Base-by-base conservation (phyloP, 2,797 vertebrate genomes). In the Prunella strophiata region DNA sequence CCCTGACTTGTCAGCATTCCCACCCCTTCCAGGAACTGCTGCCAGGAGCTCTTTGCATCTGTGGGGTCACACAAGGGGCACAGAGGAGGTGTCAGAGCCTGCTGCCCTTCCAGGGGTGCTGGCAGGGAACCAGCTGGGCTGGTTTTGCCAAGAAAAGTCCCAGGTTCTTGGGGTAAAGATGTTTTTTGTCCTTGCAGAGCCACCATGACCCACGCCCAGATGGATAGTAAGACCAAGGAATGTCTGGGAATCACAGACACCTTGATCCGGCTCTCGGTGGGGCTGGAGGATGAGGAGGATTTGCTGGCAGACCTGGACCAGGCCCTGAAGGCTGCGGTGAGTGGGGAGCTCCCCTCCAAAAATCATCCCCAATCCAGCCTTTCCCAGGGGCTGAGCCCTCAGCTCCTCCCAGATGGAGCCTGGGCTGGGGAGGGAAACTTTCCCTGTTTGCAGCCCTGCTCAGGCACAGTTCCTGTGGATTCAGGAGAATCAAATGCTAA, bases 131-230 rank as follows among this genome's bases (percentile, higher is more conserved):
- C 10, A 7, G 13, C 14, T 11, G 12, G 18, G 19, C 50, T 63
- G 32, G 5, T 52, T 51, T 42, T 43, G 30, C 36, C 2, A 18
- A 29, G 17, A 4, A 4, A 51, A 72, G 11, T 29, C 43, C 29
- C 48, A 8, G 12, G 4, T 63, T 80, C 23, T 73, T 34, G 8
- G 21, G 26, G 26, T 15, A 27, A 63, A 34, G 10, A 9, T 42
- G 0, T n/a, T 19, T 29, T 36, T 22, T 36, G 63, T 86, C 18
- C 20, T 95, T 97, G 48, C 91, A 99, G 99, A 73, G 99, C 98
- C 5, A 98, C 98, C 70, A 99, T 99, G 99, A 99, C 98, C 71
- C 99, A 99, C 3, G n/a, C n/a, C n/a, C n/a, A n/a, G n/a, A n/a
- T n/a, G n/a, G n/a, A n/a, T n/a, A n/a, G n/a, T n/a, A n/a, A n/a